A percentile compares a stretch with the other conserved stretches of the same genome.
phyloP scores from a whole-genome alignment of 30 jellyfish, hydroid and myxozoan species.

The Pseudorhiza aurosa region DNA sequence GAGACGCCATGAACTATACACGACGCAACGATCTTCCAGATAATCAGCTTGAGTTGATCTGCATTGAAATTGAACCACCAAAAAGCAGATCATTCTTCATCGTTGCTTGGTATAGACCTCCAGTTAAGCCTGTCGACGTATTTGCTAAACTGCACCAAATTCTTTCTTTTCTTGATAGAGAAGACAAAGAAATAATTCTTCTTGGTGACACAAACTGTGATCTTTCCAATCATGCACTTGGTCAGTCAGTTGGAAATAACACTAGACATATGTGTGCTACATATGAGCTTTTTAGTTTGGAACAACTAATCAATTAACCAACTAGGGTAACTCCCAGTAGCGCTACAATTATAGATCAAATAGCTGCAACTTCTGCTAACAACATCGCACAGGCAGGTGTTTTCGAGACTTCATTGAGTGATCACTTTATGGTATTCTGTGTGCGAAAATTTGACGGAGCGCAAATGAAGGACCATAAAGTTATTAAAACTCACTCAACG shows the following conservation, averaged over 20 bases:
- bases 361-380: background rate
- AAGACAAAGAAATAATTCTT: constrained; percentile 32
- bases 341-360: constrained; percentile 7
- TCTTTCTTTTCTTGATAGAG: constrained; percentile 30
- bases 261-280: background rate
- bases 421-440: constrained; percentile 18
- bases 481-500: constrained; percentile 3
- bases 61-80: constrained; percentile 20
- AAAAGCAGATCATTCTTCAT: constrained; percentile 21
- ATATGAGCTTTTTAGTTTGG: background rate
- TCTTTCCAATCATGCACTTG: constrained; percentile 1
- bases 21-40: constrained; percentile 20
- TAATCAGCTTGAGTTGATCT: constrained; percentile 11
- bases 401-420: background rate
- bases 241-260: background rate
- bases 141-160: constrained; percentile 27
- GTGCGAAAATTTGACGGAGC: background rate
- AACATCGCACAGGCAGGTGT: background rate
- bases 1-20: constrained; percentile 27
- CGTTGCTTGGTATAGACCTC: constrained; percentile 55
- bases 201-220: constrained; percentile 47
- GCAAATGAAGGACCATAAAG: background rate
- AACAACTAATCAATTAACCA: constrained; percentile 25
- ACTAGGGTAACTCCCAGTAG: constrained; percentile 34
- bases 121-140: constrained; percentile 18